A percentile compares a stretch with the other conserved stretches of the same genome.
These are phyloP conservation scores for Oryzias sinensis DNA, from an alignment of 2,797 vertebrate species.

Conservation along the genomic window DNA sequence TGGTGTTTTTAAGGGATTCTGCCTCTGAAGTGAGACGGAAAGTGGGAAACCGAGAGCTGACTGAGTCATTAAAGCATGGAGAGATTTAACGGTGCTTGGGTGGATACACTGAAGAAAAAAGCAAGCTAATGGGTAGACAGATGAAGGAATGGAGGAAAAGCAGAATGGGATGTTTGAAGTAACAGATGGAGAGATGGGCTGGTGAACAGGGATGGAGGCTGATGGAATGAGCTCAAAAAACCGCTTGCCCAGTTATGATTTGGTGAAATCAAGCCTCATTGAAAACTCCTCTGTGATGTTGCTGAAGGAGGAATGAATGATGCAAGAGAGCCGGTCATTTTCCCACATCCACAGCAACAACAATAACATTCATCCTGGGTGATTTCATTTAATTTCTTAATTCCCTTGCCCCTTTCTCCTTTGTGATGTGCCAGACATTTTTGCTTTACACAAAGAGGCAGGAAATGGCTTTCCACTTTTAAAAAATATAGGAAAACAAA, in stretches of 20 bases:
- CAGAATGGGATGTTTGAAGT: constrained; percentile 29
- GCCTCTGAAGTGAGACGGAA: constrained; percentile 44
- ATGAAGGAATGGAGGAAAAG: constrained; percentile 43
- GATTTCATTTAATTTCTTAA: constrained; percentile 74
- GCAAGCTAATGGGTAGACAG: constrained; percentile 14
- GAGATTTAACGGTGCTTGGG: constrained; percentile 42
- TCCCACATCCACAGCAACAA: constrained; percentile 72
- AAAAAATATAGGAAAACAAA: constrained; percentile 18
- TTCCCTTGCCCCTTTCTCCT: constrained; percentile 61
- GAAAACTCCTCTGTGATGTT: constrained; percentile 48
- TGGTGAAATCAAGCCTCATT: constrained; percentile 42
- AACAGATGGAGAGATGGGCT: constrained; percentile 19
- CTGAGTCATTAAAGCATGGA: constrained; percentile 35
- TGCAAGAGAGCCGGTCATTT: constrained; percentile 49
- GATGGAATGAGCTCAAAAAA: constrained; percentile 12
- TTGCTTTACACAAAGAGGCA: constrained; percentile 61
- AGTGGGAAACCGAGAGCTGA: constrained; percentile 36
- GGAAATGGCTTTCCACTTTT: constrained; percentile 72
- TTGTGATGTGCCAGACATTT: constrained; percentile 73
- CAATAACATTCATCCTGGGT: constrained; percentile 68
- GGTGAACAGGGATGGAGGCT: constrained; percentile 23
- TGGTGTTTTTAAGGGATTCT: constrained; percentile 58
- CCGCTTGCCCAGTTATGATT: constrained; percentile 41
- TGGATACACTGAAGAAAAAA: constrained; percentile 23
- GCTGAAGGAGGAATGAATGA: constrained; percentile 54